A percentile compares a stretch with the other conserved stretches of the same genome.
Conservation (phyloP, 1,140 invertebrate species). For the Halesus radiatus region DNA sequence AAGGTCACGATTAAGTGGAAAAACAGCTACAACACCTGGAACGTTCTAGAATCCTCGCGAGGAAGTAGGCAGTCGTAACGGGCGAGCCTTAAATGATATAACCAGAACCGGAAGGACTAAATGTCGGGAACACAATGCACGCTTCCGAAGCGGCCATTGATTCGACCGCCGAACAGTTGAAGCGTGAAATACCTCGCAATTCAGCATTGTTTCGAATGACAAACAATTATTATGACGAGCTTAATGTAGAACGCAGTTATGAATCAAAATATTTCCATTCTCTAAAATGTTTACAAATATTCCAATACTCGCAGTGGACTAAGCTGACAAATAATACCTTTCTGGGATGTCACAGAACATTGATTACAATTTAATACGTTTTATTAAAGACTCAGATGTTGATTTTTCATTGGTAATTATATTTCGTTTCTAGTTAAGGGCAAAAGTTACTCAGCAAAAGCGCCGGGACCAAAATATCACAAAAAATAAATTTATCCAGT, state of each 20-base stretch:
- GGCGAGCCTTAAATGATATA: conserved; percentile 30
- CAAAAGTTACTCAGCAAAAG: no score
- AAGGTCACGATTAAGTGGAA: conserved; percentile 10
- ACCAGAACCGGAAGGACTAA: conserved; percentile 31
- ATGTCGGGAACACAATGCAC: conserved; percentile 3
- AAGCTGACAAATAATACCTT: no score
- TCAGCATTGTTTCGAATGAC: conserved; percentile 22
- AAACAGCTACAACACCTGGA: conserved; percentile 10
- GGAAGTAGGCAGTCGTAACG: conserved; percentile 11
- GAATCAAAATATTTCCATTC: neutral
- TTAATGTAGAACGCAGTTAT: neutral
- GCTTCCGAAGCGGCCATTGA: neutral
- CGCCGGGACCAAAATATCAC: no score
- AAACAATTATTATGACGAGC: neutral
- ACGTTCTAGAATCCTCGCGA: conserved; percentile 5
- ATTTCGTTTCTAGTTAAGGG: no score
- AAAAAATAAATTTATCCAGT: no score
- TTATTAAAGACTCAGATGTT: no score
- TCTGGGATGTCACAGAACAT: no score
- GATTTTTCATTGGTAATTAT: no score
- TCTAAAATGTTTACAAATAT: no score
- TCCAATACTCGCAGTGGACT: no score
- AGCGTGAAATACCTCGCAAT: conserved; percentile 24
- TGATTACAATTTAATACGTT: no score
- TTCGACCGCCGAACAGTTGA: neutral